Evolutionary conservation across 2,888 invertebrate species (phyloP).

Genomic region (Linnaemya tessellans): DNA sequence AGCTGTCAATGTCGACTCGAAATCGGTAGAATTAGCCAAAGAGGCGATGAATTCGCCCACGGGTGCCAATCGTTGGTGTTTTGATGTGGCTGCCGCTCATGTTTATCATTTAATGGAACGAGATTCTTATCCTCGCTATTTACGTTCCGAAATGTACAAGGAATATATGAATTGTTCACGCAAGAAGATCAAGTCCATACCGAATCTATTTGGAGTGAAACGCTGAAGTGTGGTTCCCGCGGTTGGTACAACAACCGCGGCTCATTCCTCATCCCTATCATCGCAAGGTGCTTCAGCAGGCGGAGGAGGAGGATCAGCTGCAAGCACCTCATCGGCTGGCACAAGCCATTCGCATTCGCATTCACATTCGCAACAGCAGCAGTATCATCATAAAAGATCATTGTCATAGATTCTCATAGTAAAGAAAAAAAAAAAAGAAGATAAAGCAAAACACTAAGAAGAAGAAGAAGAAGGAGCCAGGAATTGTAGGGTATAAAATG

Average conservation of each 20-base stretch:
- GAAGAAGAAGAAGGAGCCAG: slow-evolving; percentile 58
- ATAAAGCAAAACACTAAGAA: neutral
- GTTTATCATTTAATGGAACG: slow-evolving; percentile 99
- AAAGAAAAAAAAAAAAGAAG: neutral
- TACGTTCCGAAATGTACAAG: slow-evolving; percentile 99
- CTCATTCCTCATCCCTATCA: slow-evolving; percentile 54
- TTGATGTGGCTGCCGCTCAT: slow-evolving; percentile 99
- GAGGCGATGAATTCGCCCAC: slow-evolving; percentile 87
- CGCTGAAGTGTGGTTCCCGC: slow-evolving; percentile 79
- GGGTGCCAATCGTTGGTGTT: slow-evolving; percentile 95
- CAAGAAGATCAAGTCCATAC: slow-evolving; percentile 92
- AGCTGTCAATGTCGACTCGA: slow-evolving; percentile 98
- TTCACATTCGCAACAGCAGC: slow-evolving; percentile 32
- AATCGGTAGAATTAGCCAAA: slow-evolving; percentile 92
- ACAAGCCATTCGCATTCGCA: slow-evolving; percentile 17
- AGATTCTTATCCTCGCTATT: slow-evolving; percentile 98
- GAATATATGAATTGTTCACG: slow-evolving; percentile 97
- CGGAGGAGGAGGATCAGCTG: neutral
- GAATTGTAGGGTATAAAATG: slow-evolving; percentile 67
- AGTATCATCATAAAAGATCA: slow-evolving; percentile 60
- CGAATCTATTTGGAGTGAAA: slow-evolving; percentile 83
- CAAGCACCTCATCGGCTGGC: slow-evolving; percentile 22
- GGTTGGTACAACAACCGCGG: slow-evolving; percentile 65
- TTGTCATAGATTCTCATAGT: slow-evolving; percentile 51
- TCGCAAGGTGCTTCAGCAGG: slow-evolving; percentile 40